Evolutionary conservation across 2,113 vertebrate species (phyloP).

Genomic region (Stegostoma tigrinum): DNA sequence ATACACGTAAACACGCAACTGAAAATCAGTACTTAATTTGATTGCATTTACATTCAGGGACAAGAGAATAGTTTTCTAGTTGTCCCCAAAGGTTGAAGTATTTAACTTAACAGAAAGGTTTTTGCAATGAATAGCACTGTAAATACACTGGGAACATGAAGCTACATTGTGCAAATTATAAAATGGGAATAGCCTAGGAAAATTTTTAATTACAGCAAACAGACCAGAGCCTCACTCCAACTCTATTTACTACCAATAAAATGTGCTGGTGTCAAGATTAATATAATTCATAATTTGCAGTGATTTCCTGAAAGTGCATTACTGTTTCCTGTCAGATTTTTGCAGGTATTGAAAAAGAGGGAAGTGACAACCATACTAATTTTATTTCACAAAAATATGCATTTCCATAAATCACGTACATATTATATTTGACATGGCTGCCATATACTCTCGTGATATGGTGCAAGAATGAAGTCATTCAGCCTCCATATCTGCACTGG

Average conservation of each 20-base stretch:
- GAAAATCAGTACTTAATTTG: constrained; percentile 20
- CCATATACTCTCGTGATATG: background rate
- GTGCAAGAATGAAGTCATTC: too few species aligned
- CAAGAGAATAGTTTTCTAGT: background rate
- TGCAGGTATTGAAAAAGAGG: background rate
- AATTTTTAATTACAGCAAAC: background rate
- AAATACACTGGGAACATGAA: background rate
- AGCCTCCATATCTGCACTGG: too few species aligned
- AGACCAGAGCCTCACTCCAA: background rate
- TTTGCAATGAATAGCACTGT: background rate
- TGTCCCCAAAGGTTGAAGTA: background rate
- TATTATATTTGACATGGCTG: background rate
- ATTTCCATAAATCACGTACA: background rate
- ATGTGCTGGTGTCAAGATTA: constrained; percentile 57
- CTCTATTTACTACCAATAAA: background rate
- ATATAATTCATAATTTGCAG: constrained; percentile 51
- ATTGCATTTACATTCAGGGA: background rate
- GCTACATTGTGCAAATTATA: background rate
- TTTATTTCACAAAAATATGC: background rate
- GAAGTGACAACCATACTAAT: background rate
- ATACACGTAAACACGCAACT: background rate
- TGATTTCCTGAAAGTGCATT: constrained; percentile 29
- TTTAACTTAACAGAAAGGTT: background rate
- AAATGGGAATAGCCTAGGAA: background rate
- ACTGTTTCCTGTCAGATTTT: background rate